Percentiles rank a stretch among this genome's conserved stretches.
Evolutionary conservation across 2,113 vertebrate genomes (phyloP).

Genomic region (Echinops telfairi): DNA sequence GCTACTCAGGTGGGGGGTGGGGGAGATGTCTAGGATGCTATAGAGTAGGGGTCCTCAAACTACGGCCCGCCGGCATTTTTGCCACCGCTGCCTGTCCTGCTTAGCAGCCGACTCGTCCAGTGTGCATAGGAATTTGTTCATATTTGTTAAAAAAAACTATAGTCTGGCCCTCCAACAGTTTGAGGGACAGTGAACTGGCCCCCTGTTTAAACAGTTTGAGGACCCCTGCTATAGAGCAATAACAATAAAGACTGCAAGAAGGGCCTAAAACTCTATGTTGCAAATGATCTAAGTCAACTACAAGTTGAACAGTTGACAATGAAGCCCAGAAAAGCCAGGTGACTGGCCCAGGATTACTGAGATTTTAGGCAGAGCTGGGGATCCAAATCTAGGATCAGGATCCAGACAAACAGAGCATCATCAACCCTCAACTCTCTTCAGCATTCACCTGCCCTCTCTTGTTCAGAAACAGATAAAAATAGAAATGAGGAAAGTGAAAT

Average conservation of each 20-base stretch:
- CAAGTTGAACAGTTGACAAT: not conserved
- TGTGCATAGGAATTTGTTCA: too few species aligned
- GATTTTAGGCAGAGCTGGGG: not conserved
- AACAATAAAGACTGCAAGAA: not conserved
- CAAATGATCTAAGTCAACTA: not conserved
- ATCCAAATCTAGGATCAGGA: not conserved
- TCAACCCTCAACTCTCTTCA: not conserved
- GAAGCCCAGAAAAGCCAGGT: not conserved
- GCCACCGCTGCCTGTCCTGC: too few species aligned
- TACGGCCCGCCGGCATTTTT: too few species aligned
- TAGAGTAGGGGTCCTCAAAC: not conserved
- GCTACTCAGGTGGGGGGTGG: too few species aligned
- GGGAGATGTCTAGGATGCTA: not conserved
- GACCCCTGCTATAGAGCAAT: too few species aligned
- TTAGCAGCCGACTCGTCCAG: too few species aligned
- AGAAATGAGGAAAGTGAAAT: not conserved
- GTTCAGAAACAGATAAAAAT: slow-evolving; percentile 38
- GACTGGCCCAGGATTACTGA: accelerated
- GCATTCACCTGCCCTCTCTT: not conserved
- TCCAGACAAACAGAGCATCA: not conserved
- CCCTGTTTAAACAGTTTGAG: too few species aligned
- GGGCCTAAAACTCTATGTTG: not conserved
- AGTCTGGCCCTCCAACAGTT: too few species aligned
- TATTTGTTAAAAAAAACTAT: too few species aligned
- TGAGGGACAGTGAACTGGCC: too few species aligned